These are phyloP conservation scores for Hippolais icterina DNA, from an alignment of 2,113 vertebrate genomes.

Conservation along the genomic window DNA sequence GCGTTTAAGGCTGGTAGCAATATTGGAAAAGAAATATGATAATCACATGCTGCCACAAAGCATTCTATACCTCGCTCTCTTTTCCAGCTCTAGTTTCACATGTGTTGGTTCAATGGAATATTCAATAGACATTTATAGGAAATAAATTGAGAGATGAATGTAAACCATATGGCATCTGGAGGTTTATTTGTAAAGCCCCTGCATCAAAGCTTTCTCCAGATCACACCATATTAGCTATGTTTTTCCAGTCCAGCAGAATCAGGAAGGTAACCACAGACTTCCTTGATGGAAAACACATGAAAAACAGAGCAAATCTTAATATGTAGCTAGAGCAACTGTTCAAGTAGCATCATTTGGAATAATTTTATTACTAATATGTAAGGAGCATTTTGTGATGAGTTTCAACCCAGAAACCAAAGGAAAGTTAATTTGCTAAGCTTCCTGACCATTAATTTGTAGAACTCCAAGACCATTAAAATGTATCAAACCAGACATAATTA, in stretches of 20 bases:
- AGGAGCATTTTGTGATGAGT: conserved; percentile 70
- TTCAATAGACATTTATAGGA: conserved; percentile 99
- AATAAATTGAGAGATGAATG: conserved; percentile 99
- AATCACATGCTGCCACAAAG: conserved; percentile 90
- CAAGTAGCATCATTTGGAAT: conserved; percentile 86
- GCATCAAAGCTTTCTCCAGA: conserved; percentile 99
- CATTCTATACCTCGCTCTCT: conserved; percentile 82
- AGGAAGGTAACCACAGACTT: conserved; percentile 99
- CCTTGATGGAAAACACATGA: conserved; percentile 99
- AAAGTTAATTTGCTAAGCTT: conserved; percentile 36
- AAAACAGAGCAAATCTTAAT: conserved; percentile 82
- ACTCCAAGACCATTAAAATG: neutral
- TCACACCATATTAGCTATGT: conserved; percentile 99
- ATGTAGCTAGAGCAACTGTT: conserved; percentile 75
- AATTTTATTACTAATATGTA: conserved; percentile 79
- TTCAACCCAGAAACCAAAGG: conserved; percentile 63
- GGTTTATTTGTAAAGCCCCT: conserved; percentile 97
- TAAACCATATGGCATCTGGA: conserved; percentile 97
- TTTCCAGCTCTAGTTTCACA: conserved; percentile 92
- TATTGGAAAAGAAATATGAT: conserved; percentile 85
- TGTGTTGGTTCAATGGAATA: conserved; percentile 90
- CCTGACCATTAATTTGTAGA: neutral
- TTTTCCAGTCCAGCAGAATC: conserved; percentile 99
- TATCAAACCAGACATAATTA: conserved; percentile 24
- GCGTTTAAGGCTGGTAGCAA: conserved; percentile 80